These are phyloP conservation scores for Magallana gigas DNA, from an alignment of 1,140 invertebrate genomes.

Conservation along the genomic window DNA sequence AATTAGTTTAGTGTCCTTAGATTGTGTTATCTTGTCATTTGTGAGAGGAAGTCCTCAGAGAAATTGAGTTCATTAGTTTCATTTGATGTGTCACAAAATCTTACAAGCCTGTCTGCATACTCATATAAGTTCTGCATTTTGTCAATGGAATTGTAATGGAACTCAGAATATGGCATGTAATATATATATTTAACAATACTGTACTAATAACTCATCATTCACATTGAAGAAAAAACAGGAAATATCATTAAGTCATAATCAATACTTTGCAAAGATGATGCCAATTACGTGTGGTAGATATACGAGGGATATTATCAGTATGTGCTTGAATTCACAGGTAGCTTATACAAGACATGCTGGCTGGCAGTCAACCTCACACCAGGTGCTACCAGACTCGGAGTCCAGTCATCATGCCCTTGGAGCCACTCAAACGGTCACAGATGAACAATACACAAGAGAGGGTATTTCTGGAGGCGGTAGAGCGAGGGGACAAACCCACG, in stretches of 20 bases:
- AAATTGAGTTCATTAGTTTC: not conserved
- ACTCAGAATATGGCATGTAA: not conserved
- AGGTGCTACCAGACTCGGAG: not conserved
- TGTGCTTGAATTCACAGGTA: constrained; percentile 6
- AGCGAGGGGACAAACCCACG: constrained; percentile 81
- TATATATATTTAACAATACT: too few relatives aligned
- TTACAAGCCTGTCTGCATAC: not conserved
- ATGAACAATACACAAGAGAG: constrained; percentile 79
- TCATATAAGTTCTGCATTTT: not conserved
- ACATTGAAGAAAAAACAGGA: not conserved
- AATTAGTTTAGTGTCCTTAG: too few relatives aligned
- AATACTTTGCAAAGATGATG: constrained; percentile 1
- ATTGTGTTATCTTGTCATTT: too few relatives aligned
- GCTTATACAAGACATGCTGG: not conserved
- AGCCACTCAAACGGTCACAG: constrained; percentile 75
- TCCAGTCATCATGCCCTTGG: constrained; percentile 69
- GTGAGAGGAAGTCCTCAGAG: not conserved
- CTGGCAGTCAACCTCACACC: constrained; percentile 16
- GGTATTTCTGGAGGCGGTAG: constrained; percentile 82
- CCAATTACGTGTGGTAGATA: not conserved
- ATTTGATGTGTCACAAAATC: not conserved
- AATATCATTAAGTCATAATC: not conserved
- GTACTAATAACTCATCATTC: too few relatives aligned
- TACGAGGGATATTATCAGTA: not conserved
- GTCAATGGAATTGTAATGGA: not conserved